Conservation (phyloP, 1,140 invertebrate species). For the Globodera rostochiensis region DNA sequence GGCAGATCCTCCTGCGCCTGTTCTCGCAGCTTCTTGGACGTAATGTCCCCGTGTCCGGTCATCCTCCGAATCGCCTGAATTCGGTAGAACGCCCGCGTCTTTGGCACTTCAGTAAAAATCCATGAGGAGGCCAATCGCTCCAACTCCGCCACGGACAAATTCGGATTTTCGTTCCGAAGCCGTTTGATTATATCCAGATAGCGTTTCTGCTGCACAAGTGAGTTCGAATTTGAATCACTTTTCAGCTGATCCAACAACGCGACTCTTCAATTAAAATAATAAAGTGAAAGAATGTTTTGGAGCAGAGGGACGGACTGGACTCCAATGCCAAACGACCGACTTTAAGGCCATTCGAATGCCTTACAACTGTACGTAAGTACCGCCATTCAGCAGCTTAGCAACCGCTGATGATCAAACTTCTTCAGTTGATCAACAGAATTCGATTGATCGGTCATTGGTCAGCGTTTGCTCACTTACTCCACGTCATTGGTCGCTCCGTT, state of each 20-base stretch:
- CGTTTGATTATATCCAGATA: constrained; percentile 87
- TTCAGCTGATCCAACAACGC: constrained; percentile 43
- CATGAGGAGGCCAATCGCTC: constrained; percentile 93
- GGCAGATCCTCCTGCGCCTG: constrained; percentile 34
- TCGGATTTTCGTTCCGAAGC: constrained; percentile 81
- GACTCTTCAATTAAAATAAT: constrained; percentile 36
- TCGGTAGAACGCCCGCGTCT: constrained; percentile 93
- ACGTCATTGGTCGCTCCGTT: constrained; percentile 44
- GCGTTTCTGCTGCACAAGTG: constrained; percentile 84
- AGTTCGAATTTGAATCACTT: constrained; percentile 42
- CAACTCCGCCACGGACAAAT: constrained; percentile 79
- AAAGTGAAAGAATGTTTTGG: neutral
- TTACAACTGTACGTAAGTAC: too few relatives aligned
- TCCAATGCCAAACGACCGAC: too few relatives aligned
- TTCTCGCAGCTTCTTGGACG: constrained; percentile 67
- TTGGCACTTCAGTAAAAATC: constrained; percentile 85
- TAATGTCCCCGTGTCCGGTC: constrained; percentile 84
- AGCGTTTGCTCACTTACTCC: constrained; percentile 45
- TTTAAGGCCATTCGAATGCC: too few relatives aligned
- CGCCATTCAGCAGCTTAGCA: too few relatives aligned
- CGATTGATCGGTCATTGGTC: too few relatives aligned
- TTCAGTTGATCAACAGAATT: too few relatives aligned
- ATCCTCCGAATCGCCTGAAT: constrained; percentile 92
- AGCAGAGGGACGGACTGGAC: too few relatives aligned
- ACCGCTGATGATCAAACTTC: too few relatives aligned